A percentile compares a stretch with the other conserved stretches of the same genome.
phyloP scores from a whole-genome alignment of 1,140 invertebrate genomes.

The Agrilus planipennis region DNA sequence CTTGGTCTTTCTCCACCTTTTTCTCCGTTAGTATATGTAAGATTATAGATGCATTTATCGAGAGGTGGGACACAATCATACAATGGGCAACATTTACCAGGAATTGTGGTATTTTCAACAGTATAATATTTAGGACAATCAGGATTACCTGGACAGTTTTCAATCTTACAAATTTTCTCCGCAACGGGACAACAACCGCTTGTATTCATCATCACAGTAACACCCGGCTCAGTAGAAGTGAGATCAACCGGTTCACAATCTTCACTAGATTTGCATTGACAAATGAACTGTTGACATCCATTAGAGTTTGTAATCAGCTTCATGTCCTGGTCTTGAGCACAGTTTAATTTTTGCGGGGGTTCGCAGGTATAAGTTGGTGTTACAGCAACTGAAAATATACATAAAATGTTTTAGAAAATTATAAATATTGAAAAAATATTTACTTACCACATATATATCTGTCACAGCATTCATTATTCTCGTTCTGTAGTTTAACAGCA shows the following conservation, averaged over 20 bases:
- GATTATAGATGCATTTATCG: constrained; percentile 53
- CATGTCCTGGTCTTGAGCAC: constrained; percentile 54
- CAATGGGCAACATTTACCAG: constrained; percentile 49
- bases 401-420: constrained; percentile 6
- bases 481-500: constrained; percentile 39
- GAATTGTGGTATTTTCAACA: constrained; percentile 31
- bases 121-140: constrained; percentile 48
- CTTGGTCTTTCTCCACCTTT: constrained; percentile 41
- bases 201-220: constrained; percentile 18
- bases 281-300: constrained; percentile 56
- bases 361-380: constrained; percentile 42
- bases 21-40: constrained; percentile 40
- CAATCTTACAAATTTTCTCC: constrained; percentile 44
- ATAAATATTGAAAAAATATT: constrained; percentile 1
- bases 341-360: constrained; percentile 49
- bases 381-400: constrained; percentile 37
- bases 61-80: constrained; percentile 55
- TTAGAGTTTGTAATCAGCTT: constrained; percentile 47
- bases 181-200: constrained; percentile 56
- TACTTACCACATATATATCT: constrained; percentile 51
- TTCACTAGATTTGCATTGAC: constrained; percentile 56
- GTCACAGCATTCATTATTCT: constrained; percentile 51
- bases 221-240: constrained; percentile 43
- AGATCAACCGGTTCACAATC: constrained; percentile 45
- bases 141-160: constrained; percentile 45